A percentile compares a stretch with the other conserved stretches of the same genome.
These are phyloP conservation scores for Rhinella marina DNA, from an alignment of 2,797 vertebrate species.

Conservation along the genomic window DNA sequence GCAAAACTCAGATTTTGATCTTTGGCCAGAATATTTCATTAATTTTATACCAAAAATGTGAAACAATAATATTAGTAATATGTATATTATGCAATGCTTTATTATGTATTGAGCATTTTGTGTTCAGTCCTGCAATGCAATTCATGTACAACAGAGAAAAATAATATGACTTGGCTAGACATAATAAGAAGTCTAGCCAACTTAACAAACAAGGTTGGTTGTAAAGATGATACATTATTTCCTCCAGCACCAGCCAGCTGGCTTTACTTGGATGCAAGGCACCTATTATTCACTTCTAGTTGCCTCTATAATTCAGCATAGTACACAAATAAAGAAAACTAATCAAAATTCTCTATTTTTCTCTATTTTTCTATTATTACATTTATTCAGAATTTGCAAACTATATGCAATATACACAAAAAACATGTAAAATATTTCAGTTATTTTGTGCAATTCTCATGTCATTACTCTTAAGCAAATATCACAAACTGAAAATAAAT, in stretches of 20 bases:
- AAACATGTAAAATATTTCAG: neutral
- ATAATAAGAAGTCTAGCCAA: neutral
- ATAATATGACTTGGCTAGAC: neutral
- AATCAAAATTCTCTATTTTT: neutral
- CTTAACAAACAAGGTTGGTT: neutral
- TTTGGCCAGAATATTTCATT: too few relatives aligned
- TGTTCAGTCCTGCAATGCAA: neutral
- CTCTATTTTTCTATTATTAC: neutral
- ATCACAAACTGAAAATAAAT: neutral
- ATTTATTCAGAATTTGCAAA: neutral
- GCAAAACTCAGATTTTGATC: too few relatives aligned
- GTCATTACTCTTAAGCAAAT: constrained; percentile 7
- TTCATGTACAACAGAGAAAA: neutral
- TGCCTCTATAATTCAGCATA: neutral
- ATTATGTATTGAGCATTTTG: neutral
- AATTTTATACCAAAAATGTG: too few relatives aligned
- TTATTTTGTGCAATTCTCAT: constrained; percentile 6
- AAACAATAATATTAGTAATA: too few relatives aligned
- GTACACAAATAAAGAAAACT: neutral
- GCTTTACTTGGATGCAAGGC: neutral
- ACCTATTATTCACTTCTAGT: neutral
- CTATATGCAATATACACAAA: neutral
- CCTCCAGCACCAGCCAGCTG: neutral
- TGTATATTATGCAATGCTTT: neutral
- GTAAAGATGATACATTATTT: neutral